Conservation (phyloP, 2,113 vertebrate genomes). For the Haemorhous mexicanus region DNA sequence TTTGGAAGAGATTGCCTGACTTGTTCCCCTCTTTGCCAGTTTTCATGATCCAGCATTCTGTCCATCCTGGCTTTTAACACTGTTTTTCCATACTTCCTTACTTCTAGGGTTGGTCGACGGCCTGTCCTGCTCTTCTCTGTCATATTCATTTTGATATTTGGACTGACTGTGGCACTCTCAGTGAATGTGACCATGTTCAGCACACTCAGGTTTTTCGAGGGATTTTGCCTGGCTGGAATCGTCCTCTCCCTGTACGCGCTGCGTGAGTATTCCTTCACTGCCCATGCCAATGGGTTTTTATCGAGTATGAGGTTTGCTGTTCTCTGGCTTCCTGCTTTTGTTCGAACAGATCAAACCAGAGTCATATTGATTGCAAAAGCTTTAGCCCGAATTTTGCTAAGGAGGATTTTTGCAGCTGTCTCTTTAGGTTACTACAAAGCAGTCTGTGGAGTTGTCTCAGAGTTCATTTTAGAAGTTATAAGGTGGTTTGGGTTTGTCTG, state of each 20-base stretch:
- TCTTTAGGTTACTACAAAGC: neutral
- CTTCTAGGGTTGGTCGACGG: slow-evolving; percentile 88
- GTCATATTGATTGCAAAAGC: neutral
- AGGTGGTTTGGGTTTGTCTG: neutral
- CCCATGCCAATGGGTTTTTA: neutral
- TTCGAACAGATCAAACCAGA: neutral
- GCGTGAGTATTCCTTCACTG: slow-evolving; percentile 78
- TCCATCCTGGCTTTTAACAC: neutral
- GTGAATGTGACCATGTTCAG: slow-evolving; percentile 98
- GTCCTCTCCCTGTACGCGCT: slow-evolving; percentile 89
- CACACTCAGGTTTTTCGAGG: slow-evolving; percentile 97
- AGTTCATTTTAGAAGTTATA: neutral
- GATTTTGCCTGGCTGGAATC: slow-evolving; percentile 95
- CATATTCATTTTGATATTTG: slow-evolving; percentile 91
- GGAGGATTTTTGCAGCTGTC: neutral
- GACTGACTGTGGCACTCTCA: slow-evolving; percentile 91
- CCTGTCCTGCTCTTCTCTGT: slow-evolving; percentile 89
- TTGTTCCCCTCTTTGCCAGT: neutral
- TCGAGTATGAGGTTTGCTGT: neutral
- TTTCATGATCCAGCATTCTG: neutral
- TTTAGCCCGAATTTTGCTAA: neutral
- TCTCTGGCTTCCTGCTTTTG: neutral
- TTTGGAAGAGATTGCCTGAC: neutral
- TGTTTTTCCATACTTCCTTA: neutral
- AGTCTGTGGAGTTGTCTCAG: neutral